Percentiles rank a stretch among this genome's conserved stretches.
Evolutionary conservation across 2,888 invertebrate species (phyloP).

Genomic region (Eilema griseolum): DNA sequence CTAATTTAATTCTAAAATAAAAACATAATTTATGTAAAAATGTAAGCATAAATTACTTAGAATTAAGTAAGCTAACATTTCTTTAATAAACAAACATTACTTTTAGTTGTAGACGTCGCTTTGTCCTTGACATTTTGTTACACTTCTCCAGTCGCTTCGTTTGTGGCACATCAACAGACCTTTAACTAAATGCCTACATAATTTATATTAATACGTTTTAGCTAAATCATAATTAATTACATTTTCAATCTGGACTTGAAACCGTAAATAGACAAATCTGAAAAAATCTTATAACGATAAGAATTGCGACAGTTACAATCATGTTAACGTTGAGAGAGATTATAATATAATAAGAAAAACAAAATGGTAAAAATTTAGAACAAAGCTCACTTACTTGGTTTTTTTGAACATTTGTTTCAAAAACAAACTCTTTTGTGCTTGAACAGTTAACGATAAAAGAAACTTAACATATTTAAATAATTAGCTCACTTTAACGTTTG

Average conservation of each 20-base stretch:
- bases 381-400: too few species aligned
- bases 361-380: too few species aligned
- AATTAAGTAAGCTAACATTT: slow-evolving; percentile 42
- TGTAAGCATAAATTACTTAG: slow-evolving; percentile 22
- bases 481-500: too few species aligned
- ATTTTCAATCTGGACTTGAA: slow-evolving; percentile 4
- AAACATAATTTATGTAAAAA: slow-evolving; percentile 15
- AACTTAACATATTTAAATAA: too few species aligned
- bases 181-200: slow-evolving; percentile 60
- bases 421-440: too few species aligned
- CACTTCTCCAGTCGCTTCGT: slow-evolving; percentile 62
- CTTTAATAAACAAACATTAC: slow-evolving; percentile 41
- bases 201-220: slow-evolving; percentile 52
- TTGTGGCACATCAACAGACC: slow-evolving; percentile 59
- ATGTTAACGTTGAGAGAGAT: too few species aligned
- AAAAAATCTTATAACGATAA: background rate
- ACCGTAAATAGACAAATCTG: too few species aligned
- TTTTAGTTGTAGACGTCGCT: slow-evolving; percentile 41
- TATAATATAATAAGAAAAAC: too few species aligned
- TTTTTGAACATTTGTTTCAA: too few species aligned
- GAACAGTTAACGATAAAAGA: too few species aligned
- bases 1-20: slow-evolving; percentile 5
- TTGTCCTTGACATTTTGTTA: slow-evolving; percentile 78
- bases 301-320: too few species aligned
- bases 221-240: slow-evolving; percentile 44